A percentile compares a stretch with the other conserved stretches of the same genome.
Conservation (phyloP, 2,888 invertebrate species). For the Lepidocyrtoides sp. region DNA sequence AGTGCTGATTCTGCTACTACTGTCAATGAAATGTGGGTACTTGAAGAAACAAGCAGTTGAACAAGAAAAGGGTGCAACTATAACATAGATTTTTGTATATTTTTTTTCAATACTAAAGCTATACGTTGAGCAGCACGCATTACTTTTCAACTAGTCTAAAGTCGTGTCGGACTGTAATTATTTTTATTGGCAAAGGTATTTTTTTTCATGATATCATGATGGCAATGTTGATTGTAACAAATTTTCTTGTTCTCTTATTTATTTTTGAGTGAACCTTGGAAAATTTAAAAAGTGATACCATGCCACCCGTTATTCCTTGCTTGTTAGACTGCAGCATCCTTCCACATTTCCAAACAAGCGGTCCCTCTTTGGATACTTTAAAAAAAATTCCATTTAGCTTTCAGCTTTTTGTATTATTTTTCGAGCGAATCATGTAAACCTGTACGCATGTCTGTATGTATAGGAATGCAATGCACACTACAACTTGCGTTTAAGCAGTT, state of each 20-base stretch:
- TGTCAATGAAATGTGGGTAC: constrained; percentile 37
- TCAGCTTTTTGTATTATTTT: not conserved
- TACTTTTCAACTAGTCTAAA: not conserved
- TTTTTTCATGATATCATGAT: constrained; percentile 1
- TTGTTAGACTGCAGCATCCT: not conserved
- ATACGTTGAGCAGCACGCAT: not conserved
- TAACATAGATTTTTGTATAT: not conserved
- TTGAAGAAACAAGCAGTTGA: not conserved
- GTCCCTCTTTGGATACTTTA: not conserved
- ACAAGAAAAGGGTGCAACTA: not conserved
- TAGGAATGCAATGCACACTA: too few relatives aligned
- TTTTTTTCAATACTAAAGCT: too few relatives aligned
- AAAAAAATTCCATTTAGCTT: not conserved
- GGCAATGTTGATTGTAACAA: not conserved
- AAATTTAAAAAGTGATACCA: not conserved
- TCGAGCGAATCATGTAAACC: too few relatives aligned
- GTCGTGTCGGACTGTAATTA: constrained; percentile 56
- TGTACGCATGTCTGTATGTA: too few relatives aligned
- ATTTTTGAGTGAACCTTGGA: not conserved
- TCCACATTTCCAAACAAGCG: not conserved
- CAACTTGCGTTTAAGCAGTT: not conserved
- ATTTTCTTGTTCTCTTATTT: not conserved
- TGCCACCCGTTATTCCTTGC: not conserved
- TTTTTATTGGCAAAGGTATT: constrained; percentile 30
- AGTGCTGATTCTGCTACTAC: not conserved